Percentiles rank a stretch among this genome's conserved stretches.
phyloP scores from a whole-genome alignment of 2,113 vertebrate species.

The Symphodus melops region DNA sequence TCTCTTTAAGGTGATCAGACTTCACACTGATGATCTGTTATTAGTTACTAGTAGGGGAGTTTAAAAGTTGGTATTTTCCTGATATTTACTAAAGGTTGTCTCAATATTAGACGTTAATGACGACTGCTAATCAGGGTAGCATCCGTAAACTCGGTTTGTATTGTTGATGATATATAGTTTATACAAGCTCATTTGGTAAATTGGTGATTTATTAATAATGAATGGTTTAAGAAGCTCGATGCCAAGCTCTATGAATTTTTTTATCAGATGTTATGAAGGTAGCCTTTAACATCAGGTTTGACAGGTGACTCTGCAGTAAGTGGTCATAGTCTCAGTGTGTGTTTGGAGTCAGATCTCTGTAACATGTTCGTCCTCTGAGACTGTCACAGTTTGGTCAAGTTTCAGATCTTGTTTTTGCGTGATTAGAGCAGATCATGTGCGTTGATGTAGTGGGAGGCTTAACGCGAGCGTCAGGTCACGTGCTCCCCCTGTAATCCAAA shows the following conservation, averaged over 20 bases:
- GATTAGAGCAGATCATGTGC: neutral
- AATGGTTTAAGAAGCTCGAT: too few species aligned
- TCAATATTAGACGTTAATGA: too few species aligned
- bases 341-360: neutral
- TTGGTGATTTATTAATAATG: too few species aligned
- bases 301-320: constrained; percentile 20
- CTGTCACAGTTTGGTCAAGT: neutral
- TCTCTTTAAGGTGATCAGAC: too few species aligned
- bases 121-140: constrained; percentile 4
- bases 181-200: too few species aligned
- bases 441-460: constrained; percentile 33
- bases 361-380: neutral
- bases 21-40: too few species aligned
- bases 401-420: neutral
- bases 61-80: too few species aligned
- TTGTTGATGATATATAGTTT: too few species aligned
- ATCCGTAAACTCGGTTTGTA: neutral
- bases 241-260: neutral
- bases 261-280: neutral
- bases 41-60: too few species aligned
- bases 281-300: neutral
- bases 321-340: neutral
- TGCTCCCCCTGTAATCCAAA: constrained; percentile 76
- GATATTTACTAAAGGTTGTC: too few species aligned
- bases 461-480: constrained; percentile 65